These are phyloP conservation scores for Penaeus vannamei DNA, from an alignment of 1,140 invertebrate genomes.

Conservation along the genomic window DNA sequence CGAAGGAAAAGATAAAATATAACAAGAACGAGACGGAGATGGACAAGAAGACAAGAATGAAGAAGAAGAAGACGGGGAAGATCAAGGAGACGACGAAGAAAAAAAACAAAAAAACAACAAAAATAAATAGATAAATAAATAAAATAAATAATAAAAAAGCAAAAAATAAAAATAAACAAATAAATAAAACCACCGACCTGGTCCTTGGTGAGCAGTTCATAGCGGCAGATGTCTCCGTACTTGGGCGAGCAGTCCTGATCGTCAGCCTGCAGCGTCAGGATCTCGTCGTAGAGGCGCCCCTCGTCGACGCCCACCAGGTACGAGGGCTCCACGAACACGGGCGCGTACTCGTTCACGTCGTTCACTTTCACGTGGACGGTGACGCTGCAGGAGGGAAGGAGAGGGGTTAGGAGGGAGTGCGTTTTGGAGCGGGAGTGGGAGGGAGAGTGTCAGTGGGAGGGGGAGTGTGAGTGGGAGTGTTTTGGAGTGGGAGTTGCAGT, in stretches of 20 bases:
- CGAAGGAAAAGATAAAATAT: too few species aligned
- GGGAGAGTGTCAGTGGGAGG: background rate
- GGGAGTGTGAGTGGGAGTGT: too few species aligned
- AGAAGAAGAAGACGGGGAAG: too few species aligned
- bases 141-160: too few species aligned
- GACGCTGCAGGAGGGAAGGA: conserved; percentile 78
- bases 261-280: conserved; percentile 89
- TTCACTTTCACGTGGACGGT: conserved; percentile 95
- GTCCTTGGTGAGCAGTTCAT: conserved; percentile 90
- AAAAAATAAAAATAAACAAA: too few species aligned
- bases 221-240: conserved; percentile 95
- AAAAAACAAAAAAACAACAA: too few species aligned
- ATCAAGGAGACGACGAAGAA: too few species aligned
- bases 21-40: too few species aligned
- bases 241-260: conserved; percentile 93
- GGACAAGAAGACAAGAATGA: too few species aligned
- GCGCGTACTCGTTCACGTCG: conserved; percentile 95
- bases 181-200: conserved; percentile 69
- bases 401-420: background rate
- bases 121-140: too few species aligned
- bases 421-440: background rate
- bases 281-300: conserved; percentile 89
- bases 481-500: too few species aligned
- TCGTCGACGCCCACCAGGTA: conserved; percentile 93
- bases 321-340: conserved; percentile 88